Evolutionary conservation across 64 coral and sea anemone species (phyloP).

Genomic region (Acropora tenuis): DNA sequence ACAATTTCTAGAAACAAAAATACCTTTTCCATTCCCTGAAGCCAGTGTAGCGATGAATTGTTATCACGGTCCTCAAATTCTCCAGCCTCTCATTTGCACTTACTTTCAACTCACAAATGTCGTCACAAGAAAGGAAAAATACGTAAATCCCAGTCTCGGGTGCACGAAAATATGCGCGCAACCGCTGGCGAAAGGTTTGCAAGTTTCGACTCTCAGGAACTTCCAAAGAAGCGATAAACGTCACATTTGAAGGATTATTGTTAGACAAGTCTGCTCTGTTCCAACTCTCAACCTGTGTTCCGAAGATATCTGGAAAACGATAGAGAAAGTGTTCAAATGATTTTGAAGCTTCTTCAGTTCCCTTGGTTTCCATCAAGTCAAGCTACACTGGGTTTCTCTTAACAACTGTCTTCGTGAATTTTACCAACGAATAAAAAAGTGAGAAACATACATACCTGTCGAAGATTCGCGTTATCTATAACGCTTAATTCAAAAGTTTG

Average conservation of each 20-base stretch:
- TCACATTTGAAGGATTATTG: neutral
- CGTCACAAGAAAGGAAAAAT: constrained; percentile 79
- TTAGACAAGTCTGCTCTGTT: neutral
- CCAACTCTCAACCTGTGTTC: constrained; percentile 57
- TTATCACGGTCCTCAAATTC: constrained; percentile 25
- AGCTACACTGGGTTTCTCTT: too few species aligned
- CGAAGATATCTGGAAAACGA: neutral
- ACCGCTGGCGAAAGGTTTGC: constrained; percentile 47
- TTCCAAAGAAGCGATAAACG: constrained; percentile 49
- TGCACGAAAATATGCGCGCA: constrained; percentile 68
- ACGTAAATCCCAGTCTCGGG: constrained; percentile 76
- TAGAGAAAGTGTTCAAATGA: neutral
- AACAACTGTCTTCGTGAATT: too few species aligned
- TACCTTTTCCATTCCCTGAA: constrained; percentile 79
- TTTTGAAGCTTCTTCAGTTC: neutral
- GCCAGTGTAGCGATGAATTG: neutral
- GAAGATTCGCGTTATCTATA: too few species aligned
- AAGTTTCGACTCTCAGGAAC: neutral
- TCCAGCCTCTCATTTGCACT: constrained; percentile 46
- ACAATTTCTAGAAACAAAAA: neutral
- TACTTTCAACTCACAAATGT: constrained; percentile 66
- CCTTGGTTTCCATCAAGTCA: neutral
- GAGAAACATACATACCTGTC: too few species aligned
- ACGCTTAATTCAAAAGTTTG: too few species aligned
- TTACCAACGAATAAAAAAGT: too few species aligned